Evolutionary conservation across 2,888 invertebrate genomes (phyloP), one percentile per base, ranked within the genome.

Genomic region (Marasmarcha lunaedactyla): DNA sequence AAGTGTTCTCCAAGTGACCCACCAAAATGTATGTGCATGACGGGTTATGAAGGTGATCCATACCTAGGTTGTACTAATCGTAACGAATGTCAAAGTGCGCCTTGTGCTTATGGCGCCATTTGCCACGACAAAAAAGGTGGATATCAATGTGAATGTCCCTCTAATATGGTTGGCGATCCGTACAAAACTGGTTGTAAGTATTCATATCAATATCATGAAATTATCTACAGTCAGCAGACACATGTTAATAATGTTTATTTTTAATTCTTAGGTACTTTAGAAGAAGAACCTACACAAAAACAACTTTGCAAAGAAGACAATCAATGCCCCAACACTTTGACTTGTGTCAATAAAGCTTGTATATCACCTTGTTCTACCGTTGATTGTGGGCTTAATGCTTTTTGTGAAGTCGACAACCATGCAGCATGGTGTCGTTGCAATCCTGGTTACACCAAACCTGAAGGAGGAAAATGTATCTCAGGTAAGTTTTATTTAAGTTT

Each of bases 1-100:
- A 92, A 92, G 71, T 96, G 95, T 63, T 93, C 93, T 1, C 93
- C 94, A 0, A 91, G 90, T 43, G 93, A 95, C 72, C 95, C 95
- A 6, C 95, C 95, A 1, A 90, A 89, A 55, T 96, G 96, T 63
- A 90, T 92, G 88, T 96, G 96, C 65, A 89, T 91, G 70, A 86
- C 89, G 13, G 95, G 96, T 10, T 95, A 89, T 61, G 92, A 92
- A 70, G 95, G 95, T 9, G 92, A 95, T 71, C 92, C 95, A 0
- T 85, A 93, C 33, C 88, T 89, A 50, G 94, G 94, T 25, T 95
- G 95, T 59, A 86, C 89, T 1, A 94, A 95, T 59, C 89, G 93
- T 45, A 92, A 96, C 61, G 95, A 96, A 74, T 96, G 96, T 59
- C 84, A 87, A 1, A 89, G 90, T 54, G 88, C 90, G 46, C 94